phyloP scores from a whole-genome alignment of 2,113 vertebrate species.

The Tamias sibiricus region DNA sequence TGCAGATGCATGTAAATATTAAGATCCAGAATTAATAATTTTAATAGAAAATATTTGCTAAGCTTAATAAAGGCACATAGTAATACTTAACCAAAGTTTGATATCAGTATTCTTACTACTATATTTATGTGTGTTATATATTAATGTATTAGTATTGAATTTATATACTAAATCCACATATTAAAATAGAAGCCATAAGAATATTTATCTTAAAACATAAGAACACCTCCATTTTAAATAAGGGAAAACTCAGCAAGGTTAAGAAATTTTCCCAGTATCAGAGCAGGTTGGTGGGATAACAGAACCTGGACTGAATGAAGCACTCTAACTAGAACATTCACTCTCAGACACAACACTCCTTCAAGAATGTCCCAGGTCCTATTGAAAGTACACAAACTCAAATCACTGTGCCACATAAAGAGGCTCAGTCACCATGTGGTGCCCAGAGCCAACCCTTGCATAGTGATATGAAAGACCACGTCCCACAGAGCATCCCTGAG shows the following conservation, averaged over 20 bases:
- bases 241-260: not conserved
- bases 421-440: too few species aligned
- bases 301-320: accelerated
- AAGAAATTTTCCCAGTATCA: not conserved
- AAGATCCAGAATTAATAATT: not conserved
- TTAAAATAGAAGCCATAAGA: too few species aligned
- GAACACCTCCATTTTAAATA: not conserved
- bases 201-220: too few species aligned
- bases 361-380: not conserved
- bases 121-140: not conserved
- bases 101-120: not conserved
- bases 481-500: too few species aligned
- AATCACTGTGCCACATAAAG: not conserved
- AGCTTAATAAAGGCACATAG: not conserved
- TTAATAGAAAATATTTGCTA: not conserved
- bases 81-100: not conserved
- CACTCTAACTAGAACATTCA: not conserved
- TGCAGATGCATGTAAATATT: not conserved
- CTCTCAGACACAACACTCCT: not conserved
- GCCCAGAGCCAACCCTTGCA: not conserved
- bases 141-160: not conserved
- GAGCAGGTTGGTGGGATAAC: not conserved
- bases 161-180: not conserved
- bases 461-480: not conserved
- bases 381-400: not conserved